These are phyloP conservation scores for Hymenochirus boettgeri DNA, from an alignment of 2,113 vertebrate species.

Conservation along the genomic window DNA sequence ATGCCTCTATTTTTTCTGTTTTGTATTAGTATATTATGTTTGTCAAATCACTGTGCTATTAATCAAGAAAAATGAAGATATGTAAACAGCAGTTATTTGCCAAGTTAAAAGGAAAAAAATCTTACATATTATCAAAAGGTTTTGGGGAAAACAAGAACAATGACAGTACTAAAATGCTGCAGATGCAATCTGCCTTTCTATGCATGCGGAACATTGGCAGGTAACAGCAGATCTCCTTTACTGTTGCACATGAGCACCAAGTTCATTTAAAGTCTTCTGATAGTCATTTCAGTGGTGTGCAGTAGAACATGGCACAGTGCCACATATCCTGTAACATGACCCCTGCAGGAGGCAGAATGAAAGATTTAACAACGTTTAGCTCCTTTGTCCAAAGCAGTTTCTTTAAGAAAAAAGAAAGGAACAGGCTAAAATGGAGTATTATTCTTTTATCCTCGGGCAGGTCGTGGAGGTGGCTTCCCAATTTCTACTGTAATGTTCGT, in stretches of 20 bases:
- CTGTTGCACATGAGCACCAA: neutral
- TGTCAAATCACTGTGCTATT: neutral
- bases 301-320: neutral
- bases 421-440: neutral
- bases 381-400: neutral
- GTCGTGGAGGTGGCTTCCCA: conserved; percentile 81
- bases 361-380: neutral
- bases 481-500: conserved; percentile 97
- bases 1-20: too few species aligned
- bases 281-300: neutral
- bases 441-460: conserved; percentile 70
- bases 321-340: neutral
- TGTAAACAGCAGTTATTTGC: neutral
- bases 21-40: neutral
- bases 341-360: neutral
- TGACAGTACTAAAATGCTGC: neutral
- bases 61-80: neutral
- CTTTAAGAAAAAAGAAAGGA: neutral
- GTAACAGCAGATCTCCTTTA: conserved; percentile 4
- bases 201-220: neutral
- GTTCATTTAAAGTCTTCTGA: neutral
- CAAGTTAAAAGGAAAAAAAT: neutral
- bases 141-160: neutral
- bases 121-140: neutral
- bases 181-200: neutral